phyloP scores from a whole-genome alignment of 2,113 vertebrate species.

The Plecotus auritus region DNA sequence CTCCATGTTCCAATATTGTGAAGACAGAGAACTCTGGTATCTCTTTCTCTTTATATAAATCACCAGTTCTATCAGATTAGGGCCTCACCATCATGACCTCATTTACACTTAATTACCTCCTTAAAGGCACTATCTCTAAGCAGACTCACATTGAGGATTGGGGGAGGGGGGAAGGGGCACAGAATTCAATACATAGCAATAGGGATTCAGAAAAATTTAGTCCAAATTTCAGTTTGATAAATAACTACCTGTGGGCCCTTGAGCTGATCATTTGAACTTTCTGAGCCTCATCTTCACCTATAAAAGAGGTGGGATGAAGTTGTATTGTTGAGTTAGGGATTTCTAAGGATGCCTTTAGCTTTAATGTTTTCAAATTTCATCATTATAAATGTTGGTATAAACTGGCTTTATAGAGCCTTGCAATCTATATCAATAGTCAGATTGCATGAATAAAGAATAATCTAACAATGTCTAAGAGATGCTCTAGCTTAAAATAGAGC shows the following conservation, averaged over 20 bases:
- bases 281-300: neutral
- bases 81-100: neutral
- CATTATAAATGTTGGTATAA: neutral
- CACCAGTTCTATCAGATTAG: neutral
- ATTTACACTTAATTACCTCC: neutral
- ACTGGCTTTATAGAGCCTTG: neutral
- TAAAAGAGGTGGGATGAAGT: neutral
- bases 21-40: neutral
- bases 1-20: neutral
- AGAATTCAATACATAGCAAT: neutral
- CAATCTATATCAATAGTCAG: neutral
- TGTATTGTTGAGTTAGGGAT: neutral
- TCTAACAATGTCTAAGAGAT: neutral
- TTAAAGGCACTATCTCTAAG: neutral
- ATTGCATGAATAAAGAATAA: neutral
- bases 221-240: neutral
- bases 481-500: neutral
- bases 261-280: neutral
- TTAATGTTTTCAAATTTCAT: neutral
- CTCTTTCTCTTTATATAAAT: neutral
- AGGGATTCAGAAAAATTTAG: neutral
- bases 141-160: neutral
- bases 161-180: rapidly evolving
- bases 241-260: neutral
- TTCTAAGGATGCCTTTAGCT: neutral